Percentiles rank a stretch among this genome's conserved stretches.
Evolutionary conservation across 2,797 vertebrate genomes (phyloP).

Genomic region (Anguilla anguilla): DNA sequence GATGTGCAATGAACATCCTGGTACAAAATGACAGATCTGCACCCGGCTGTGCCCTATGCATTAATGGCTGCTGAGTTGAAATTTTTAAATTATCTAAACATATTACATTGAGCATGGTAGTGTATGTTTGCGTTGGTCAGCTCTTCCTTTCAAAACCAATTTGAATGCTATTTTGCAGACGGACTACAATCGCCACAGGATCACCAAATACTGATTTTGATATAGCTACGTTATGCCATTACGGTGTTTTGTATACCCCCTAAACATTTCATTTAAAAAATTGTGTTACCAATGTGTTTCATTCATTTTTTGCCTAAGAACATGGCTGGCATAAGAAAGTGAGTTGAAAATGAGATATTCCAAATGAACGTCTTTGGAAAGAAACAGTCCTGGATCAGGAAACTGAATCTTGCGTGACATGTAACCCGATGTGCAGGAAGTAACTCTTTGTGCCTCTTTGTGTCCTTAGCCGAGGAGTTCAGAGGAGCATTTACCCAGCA

Average conservation of each 20-base stretch:
- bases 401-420: background rate
- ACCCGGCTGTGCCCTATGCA: background rate
- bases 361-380: conserved; percentile 1
- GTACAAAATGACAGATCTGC: background rate
- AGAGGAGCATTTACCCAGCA: background rate
- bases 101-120: background rate
- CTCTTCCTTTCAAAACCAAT: no score
- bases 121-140: no score
- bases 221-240: no score
- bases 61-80: background rate
- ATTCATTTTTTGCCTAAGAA: no score
- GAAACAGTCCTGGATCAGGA: background rate
- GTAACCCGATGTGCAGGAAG: background rate
- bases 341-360: background rate
- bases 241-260: no score
- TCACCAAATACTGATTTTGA: no score
- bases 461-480: background rate
- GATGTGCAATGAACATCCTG: background rate
- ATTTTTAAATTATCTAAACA: background rate
- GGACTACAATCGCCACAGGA: no score
- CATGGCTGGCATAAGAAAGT: no score
- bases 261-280: no score
- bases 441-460: background rate
- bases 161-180: no score
- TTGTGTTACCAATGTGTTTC: no score